Percentiles rank a stretch among this genome's conserved stretches.
Conservation (phyloP, 2,888 invertebrate species). For the Gandaritis pyraliata region DNA sequence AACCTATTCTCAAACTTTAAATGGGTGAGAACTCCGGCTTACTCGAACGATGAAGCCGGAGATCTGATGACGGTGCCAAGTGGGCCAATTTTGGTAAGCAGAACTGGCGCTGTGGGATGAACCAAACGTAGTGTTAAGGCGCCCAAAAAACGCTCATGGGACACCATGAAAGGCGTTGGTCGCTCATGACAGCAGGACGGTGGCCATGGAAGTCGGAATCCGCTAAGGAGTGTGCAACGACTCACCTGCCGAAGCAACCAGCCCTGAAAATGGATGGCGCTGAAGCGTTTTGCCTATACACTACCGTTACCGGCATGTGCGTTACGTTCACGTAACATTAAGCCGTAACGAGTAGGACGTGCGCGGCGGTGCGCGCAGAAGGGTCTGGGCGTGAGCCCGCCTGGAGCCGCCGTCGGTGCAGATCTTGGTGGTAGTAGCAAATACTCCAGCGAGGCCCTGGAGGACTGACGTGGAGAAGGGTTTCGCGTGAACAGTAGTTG, state of each 20-base stretch:
- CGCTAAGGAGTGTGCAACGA: constrained; percentile 57
- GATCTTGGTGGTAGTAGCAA: constrained; percentile 90
- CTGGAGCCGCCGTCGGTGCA: constrained; percentile 81
- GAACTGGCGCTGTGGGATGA: constrained; percentile 90
- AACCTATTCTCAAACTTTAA: too few relatives aligned
- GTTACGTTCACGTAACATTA: too few relatives aligned
- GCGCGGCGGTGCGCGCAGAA: constrained; percentile 81
- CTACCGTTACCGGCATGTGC: too few relatives aligned
- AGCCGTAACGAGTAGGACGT: too few relatives aligned
- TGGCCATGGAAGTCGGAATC: constrained; percentile 52
- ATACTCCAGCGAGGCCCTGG: constrained; percentile 86
- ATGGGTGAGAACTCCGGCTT: constrained; percentile 88
- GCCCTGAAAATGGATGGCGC: constrained; percentile 88
- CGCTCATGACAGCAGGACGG: constrained; percentile 79
- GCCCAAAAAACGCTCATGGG: constrained; percentile 83
- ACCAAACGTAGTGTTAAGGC: constrained; percentile 78
- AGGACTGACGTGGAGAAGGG: constrained; percentile 85
- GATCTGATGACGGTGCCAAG: constrained; percentile 63
- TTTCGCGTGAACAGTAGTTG: constrained; percentile 79
- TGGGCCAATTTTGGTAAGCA: constrained; percentile 88
- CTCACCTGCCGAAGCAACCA: constrained; percentile 87
- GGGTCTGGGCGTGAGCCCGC: constrained; percentile 81
- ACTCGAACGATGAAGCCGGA: constrained; percentile 82
- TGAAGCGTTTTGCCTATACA: constrained; percentile 51
- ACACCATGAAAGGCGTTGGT: constrained; percentile 44